Evolutionary conservation across 2,113 vertebrate species (phyloP).

Genomic region (Uria aalge): DNA sequence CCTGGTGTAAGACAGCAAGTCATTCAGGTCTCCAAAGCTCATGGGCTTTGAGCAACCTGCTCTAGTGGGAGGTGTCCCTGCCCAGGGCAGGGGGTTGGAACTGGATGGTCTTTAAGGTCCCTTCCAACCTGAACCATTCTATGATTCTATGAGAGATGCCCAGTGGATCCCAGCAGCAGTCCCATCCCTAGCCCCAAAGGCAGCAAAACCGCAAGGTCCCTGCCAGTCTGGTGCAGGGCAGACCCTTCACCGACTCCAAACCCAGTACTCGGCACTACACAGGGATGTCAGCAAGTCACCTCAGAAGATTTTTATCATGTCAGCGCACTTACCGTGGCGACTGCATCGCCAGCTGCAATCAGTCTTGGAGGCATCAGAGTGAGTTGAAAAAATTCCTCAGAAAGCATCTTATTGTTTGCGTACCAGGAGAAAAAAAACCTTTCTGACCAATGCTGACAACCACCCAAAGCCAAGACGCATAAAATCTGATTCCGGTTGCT

Average conservation of each 20-base stretch:
- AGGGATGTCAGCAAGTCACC: background rate
- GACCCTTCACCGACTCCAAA: background rate
- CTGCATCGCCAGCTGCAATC: background rate
- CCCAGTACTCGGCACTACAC: background rate
- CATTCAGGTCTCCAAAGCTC: background rate
- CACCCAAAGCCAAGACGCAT: background rate
- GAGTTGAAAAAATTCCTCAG: background rate
- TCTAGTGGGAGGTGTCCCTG: background rate
- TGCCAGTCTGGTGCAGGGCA: background rate
- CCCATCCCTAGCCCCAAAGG: background rate
- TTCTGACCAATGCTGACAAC: background rate
- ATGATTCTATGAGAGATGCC: background rate
- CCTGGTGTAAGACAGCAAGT: background rate
- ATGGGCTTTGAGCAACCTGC: background rate
- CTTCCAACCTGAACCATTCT: too few species aligned
- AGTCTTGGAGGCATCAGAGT: background rate
- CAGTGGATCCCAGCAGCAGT: background rate
- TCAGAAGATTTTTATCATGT: background rate
- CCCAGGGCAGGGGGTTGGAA: too few species aligned
- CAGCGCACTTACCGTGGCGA: background rate
- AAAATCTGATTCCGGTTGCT: background rate
- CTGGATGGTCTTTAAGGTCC: too few species aligned
- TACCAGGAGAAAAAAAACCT: background rate
- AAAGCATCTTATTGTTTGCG: background rate
- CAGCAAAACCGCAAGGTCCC: background rate